Percentiles rank a stretch among this genome's conserved stretches.
Conservation (phyloP, 2,888 invertebrate species). For the Eupeodes latifasciatus region DNA sequence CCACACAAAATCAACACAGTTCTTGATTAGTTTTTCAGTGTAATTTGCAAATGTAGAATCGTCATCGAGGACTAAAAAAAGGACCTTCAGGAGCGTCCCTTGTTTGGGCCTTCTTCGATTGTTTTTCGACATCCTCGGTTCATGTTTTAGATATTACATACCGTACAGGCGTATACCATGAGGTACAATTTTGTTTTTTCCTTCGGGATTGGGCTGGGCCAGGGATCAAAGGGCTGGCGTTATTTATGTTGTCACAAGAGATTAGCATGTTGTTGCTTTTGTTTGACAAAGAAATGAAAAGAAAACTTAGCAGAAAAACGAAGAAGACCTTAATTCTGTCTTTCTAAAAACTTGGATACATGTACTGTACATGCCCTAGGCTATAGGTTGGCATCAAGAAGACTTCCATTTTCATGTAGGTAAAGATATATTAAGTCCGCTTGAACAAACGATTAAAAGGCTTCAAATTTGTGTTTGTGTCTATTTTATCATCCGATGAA, state of each 20-base stretch:
- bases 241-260: slow-evolving; percentile 76
- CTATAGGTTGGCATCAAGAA: neutral
- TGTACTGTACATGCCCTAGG: slow-evolving; percentile 40
- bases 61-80: slow-evolving; percentile 58
- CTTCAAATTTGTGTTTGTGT: slow-evolving; percentile 54
- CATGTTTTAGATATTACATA: neutral
- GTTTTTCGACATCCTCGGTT: slow-evolving; percentile 22
- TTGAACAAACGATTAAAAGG: slow-evolving; percentile 69
- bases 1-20: slow-evolving; percentile 38
- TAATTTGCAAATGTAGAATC: slow-evolving; percentile 71
- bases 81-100: slow-evolving; percentile 26
- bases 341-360: slow-evolving; percentile 18
- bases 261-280: slow-evolving; percentile 73
- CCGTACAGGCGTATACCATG: neutral
- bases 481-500: slow-evolving; percentile 39
- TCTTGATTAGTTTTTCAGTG: slow-evolving; percentile 69
- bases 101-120: slow-evolving; percentile 32
- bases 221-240: slow-evolving; percentile 74
- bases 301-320: slow-evolving; percentile 62
- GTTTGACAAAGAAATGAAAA: slow-evolving; percentile 69
- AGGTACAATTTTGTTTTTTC: slow-evolving; percentile 24
- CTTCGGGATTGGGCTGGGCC: neutral
- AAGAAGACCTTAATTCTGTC: slow-evolving; percentile 40
- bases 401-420: neutral
- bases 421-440: slow-evolving; percentile 37